Conservation (phyloP, 1,140 invertebrate genomes). For the Paracyclopina nana region DNA sequence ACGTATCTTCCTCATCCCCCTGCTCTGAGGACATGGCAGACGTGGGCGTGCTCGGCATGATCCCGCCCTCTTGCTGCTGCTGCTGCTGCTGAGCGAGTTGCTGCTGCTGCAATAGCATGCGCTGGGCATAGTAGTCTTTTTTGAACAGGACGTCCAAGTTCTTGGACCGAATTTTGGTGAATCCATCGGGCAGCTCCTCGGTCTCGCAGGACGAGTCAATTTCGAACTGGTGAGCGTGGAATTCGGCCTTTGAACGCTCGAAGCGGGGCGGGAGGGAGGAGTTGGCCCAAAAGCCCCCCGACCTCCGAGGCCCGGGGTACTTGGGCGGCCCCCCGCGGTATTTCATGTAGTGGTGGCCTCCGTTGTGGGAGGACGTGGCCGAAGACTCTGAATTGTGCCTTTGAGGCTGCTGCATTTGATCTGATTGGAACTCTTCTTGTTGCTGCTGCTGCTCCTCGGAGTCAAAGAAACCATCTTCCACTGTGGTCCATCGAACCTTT, state of each 20-base stretch:
- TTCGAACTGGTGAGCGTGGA: background rate
- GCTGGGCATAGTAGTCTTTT: conserved; percentile 13
- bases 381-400: too few relatives aligned
- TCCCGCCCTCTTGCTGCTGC: too few relatives aligned
- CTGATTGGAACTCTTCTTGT: background rate
- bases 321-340: background rate
- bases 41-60: too few relatives aligned
- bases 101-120: background rate
- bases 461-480: background rate
- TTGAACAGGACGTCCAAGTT: conserved; percentile 16
- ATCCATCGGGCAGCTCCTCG: conserved; percentile 12
- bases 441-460: background rate
- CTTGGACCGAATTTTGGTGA: conserved; percentile 17
- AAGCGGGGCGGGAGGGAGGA: conserved; percentile 1
- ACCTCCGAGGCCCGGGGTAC: background rate
- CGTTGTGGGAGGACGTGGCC: background rate
- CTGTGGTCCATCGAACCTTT: conserved; percentile 9
- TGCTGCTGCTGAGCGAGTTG: background rate
- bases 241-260: background rate
- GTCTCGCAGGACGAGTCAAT: background rate
- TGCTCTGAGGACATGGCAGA: background rate
- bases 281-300: background rate
- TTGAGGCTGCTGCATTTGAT: background rate
- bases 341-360: background rate
- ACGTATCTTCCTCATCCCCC: background rate